Evolutionary conservation across 2,888 invertebrate genomes (phyloP).

Genomic region (Paralinhomoeus sp.): DNA sequence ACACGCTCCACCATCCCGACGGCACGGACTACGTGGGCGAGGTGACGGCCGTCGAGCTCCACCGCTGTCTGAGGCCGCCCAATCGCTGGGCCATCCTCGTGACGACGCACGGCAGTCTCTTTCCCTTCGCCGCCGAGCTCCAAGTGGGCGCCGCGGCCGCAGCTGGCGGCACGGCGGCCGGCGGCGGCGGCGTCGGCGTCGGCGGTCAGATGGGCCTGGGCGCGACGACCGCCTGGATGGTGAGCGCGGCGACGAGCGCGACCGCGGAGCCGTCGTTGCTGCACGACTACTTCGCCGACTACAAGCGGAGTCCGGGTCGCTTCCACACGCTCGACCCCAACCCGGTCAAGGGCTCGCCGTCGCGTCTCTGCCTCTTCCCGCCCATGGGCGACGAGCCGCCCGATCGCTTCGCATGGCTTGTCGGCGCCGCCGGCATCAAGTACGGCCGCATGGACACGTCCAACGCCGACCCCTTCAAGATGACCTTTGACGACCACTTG

Average conservation of each 20-base stretch:
- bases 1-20: too few relatives aligned
- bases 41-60: not conserved
- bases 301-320: not conserved
- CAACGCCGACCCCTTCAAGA: not conserved
- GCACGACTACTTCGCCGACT: not conserved
- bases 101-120: not conserved
- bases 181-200: not conserved
- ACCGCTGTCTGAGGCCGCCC: not conserved
- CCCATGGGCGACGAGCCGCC: not conserved
- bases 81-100: not conserved
- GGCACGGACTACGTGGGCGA: not conserved
- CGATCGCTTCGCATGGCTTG: not conserved
- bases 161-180: not conserved
- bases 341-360: not conserved
- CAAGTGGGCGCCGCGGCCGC: not conserved
- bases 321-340: not conserved
- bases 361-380: not conserved
- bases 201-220: not conserved
- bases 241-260: too few relatives aligned
- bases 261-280: too few relatives aligned
- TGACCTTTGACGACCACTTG: not conserved
- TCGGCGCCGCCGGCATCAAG: not conserved
- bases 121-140: not conserved
- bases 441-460: not conserved
- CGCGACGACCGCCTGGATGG: too few relatives aligned